Evolutionary conservation across 1,140 invertebrate genomes (phyloP).

Genomic region (Drosophila punjabiensis): DNA sequence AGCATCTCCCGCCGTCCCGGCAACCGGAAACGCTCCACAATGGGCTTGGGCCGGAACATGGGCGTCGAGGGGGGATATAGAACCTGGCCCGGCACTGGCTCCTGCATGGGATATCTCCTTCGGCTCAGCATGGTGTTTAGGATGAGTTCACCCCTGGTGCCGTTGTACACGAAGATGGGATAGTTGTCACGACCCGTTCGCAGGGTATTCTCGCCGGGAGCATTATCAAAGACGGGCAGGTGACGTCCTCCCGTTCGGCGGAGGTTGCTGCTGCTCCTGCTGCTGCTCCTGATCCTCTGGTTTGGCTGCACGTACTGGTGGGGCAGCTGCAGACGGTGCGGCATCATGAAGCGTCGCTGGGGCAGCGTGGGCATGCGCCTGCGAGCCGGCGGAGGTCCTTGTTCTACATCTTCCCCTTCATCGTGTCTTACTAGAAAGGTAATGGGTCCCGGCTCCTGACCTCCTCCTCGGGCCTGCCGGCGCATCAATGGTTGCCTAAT

Average conservation of each 20-base stretch:
- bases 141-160: conserved; percentile 63
- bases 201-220: conserved; percentile 60
- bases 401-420: not conserved
- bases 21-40: conserved; percentile 68
- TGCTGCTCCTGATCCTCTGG: not conserved
- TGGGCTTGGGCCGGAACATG: conserved; percentile 76
- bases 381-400: not conserved
- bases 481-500: not conserved
- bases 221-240: conserved; percentile 73
- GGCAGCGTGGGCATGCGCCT: not conserved
- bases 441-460: conserved; percentile 19
- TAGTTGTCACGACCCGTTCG: conserved; percentile 20
- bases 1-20: conserved; percentile 53
- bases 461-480: conserved; percentile 10
- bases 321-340: conserved; percentile 23
- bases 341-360: conserved; percentile 43
- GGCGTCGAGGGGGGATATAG: conserved; percentile 73
- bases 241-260: conserved; percentile 26
- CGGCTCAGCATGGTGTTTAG: conserved; percentile 77
- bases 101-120: conserved; percentile 76
- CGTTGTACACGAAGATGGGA: conserved; percentile 76
- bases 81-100: conserved; percentile 75
- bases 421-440: conserved; percentile 51
- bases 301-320: conserved; percentile 29
- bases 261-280: conserved; percentile 13